Evolutionary conservation across 2,797 vertebrate species (phyloP).

Genomic region (Gila robusta): DNA sequence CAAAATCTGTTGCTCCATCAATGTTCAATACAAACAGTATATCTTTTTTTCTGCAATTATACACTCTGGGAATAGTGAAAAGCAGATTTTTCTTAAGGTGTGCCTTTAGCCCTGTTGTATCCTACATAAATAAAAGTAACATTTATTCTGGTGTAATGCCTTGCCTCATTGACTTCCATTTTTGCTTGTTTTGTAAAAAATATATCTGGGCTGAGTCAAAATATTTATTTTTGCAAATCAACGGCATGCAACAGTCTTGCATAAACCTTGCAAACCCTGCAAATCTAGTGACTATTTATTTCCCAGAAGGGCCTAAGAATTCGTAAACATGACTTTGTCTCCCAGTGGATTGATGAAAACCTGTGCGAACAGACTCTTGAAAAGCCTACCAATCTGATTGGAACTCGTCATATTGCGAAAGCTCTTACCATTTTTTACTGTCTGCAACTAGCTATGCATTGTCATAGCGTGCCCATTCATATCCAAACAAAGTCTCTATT

Average conservation of each 20-base stretch:
- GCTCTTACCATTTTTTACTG: background rate
- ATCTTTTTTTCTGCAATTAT: no score
- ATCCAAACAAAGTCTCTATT: background rate
- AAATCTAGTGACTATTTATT: background rate
- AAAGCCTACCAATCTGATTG: conserved; percentile 9
- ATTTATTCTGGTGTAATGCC: background rate
- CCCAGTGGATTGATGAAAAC: background rate
- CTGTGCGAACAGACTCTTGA: background rate
- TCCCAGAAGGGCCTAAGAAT: background rate
- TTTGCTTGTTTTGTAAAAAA: background rate
- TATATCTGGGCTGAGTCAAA: background rate
- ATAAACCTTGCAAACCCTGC: background rate
- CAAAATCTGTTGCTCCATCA: no score
- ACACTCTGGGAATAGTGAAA: no score
- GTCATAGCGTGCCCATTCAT: background rate
- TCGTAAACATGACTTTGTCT: background rate
- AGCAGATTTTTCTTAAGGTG: no score
- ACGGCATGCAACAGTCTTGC: background rate
- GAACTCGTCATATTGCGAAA: background rate
- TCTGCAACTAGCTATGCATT: background rate
- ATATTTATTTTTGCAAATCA: background rate
- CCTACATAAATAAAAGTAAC: background rate
- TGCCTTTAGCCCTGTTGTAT: no score
- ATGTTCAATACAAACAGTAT: no score
- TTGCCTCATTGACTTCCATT: background rate